Evolutionary conservation across 2,888 invertebrate species (phyloP).

Genomic region (Dasysyrphus albostriatus): DNA sequence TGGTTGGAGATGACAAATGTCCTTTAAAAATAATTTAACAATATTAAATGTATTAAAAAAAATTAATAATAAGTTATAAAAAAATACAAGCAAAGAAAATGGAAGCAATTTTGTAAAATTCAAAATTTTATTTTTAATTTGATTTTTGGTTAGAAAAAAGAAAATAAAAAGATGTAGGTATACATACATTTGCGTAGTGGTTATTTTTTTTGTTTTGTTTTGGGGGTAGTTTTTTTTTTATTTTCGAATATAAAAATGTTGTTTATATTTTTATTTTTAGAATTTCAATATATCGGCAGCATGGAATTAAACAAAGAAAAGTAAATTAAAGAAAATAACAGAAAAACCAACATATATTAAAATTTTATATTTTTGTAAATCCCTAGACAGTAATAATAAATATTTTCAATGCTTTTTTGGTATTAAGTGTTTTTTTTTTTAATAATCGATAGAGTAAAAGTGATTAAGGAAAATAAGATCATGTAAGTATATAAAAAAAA

Average conservation of each 20-base stretch:
- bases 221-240: constrained; percentile 36
- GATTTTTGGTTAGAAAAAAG: constrained; percentile 24
- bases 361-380: constrained; percentile 27
- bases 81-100: constrained; percentile 53
- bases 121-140: constrained; percentile 20
- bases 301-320: constrained; percentile 73
- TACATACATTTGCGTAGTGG: constrained; percentile 69
- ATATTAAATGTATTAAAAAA: not conserved
- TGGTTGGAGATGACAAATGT: constrained; percentile 68
- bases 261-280: constrained; percentile 39
- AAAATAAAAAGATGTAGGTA: constrained; percentile 32
- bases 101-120: constrained; percentile 57
- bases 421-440: not conserved
- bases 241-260: constrained; percentile 42
- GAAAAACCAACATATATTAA: constrained; percentile 45
- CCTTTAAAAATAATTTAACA: constrained; percentile 33
- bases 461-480: not conserved
- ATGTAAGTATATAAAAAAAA: not conserved
- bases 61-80: not conserved
- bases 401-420: not conserved
- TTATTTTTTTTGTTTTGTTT: constrained; percentile 56
- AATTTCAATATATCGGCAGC: constrained; percentile 67
- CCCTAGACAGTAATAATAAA: constrained; percentile 4
- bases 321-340: constrained; percentile 37
- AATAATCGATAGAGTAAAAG: constrained; percentile 5